These are phyloP conservation scores for Epiblema foenella DNA, from an alignment of 2,888 invertebrate genomes.

Conservation along the genomic window DNA sequence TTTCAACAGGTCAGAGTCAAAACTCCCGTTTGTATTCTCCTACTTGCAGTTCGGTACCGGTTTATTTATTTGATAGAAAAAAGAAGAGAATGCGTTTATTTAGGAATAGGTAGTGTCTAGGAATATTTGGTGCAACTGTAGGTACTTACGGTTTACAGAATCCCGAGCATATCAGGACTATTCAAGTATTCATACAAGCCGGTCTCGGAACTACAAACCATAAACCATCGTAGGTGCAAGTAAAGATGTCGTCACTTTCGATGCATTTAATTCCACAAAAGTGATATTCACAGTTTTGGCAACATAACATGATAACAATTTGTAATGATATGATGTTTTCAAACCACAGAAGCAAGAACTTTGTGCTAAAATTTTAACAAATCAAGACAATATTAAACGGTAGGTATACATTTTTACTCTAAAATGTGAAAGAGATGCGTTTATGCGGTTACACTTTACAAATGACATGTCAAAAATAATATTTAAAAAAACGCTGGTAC, in stretches of 20 bases:
- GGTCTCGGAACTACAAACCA: no score
- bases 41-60: no score
- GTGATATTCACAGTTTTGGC: conserved; percentile 57
- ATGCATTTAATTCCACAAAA: conserved; percentile 59
- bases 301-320: conserved; percentile 52
- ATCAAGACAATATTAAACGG: neutral
- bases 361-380: conserved; percentile 11
- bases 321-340: conserved; percentile 40
- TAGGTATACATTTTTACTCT: neutral
- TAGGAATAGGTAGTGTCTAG: no score
- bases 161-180: no score
- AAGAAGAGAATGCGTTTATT: no score
- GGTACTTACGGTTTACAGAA: no score
- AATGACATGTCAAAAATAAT: neutral
- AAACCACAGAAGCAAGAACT: conserved; percentile 15
- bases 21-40: no score
- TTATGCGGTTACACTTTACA: neutral
- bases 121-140: no score
- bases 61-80: no score
- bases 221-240: conserved; percentile 21
- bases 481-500: neutral
- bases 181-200: no score
- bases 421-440: neutral
- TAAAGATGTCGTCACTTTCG: conserved; percentile 45
- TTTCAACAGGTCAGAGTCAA: no score